These are phyloP conservation scores for Arctocebus calabarensis DNA, from an alignment of 2,797 vertebrate species.

Conservation along the genomic window DNA sequence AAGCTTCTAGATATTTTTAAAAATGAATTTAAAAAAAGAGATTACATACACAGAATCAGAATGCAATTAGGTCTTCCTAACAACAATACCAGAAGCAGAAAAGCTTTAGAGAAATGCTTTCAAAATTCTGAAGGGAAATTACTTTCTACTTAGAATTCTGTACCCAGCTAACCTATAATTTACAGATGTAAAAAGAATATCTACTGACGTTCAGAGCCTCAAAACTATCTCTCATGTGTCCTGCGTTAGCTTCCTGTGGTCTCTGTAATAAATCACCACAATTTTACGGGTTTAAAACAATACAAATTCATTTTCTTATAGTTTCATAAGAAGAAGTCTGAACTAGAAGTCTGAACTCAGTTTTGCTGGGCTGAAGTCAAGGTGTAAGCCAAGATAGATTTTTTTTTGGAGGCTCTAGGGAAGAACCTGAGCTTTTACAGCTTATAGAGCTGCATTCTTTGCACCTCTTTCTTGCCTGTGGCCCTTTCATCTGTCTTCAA, in stretches of 20 bases:
- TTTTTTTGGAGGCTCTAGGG: background rate
- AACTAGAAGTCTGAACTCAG: background rate
- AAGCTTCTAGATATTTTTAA: background rate
- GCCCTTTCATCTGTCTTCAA: background rate
- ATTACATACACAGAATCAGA: background rate
- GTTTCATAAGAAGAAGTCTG: background rate
- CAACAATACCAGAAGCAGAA: background rate
- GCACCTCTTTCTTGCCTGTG: background rate
- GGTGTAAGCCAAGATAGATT: background rate
- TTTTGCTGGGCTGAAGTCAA: background rate
- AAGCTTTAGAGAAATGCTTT: constrained; percentile 29
- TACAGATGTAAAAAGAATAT: background rate
- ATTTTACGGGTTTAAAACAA: background rate
- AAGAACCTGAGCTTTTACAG: background rate
- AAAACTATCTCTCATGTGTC: background rate
- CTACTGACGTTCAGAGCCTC: background rate
- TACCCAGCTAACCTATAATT: constrained; percentile 24
- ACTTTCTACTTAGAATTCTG: constrained; percentile 49
- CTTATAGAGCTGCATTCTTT: background rate
- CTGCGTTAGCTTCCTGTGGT: background rate
- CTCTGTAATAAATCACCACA: background rate
- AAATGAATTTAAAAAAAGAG: background rate
- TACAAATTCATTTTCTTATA: background rate
- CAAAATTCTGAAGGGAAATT: constrained; percentile 43
- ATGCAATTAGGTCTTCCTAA: background rate